Evolutionary conservation across 2,797 vertebrate species (phyloP).

Genomic region (Huso huso): DNA sequence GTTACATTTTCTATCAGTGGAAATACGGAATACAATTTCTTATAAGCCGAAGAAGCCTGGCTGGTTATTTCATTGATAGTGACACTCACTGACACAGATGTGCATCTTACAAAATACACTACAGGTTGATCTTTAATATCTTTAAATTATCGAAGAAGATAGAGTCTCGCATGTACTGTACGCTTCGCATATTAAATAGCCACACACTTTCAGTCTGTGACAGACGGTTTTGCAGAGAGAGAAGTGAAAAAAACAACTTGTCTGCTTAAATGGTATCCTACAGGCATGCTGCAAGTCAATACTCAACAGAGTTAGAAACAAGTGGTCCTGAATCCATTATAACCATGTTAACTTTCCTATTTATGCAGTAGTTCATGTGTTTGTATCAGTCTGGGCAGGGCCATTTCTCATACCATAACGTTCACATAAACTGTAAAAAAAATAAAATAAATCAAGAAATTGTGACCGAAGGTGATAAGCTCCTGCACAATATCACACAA

Average conservation of each 20-base stretch:
- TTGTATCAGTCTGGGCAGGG: not conserved
- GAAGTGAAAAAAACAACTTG: not conserved
- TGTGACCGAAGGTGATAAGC: no score
- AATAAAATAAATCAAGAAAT: no score
- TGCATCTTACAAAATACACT: not conserved
- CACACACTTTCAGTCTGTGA: not conserved
- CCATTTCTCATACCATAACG: no score
- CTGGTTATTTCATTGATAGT: not conserved
- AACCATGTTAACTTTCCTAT: not conserved
- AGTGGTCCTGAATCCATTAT: not conserved
- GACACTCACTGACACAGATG: not conserved
- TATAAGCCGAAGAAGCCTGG: not conserved
- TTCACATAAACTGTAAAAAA: no score
- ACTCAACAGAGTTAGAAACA: not conserved
- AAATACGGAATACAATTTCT: not conserved
- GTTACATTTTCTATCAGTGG: not conserved
- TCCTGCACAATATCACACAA: no score
- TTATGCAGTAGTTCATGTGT: not conserved
- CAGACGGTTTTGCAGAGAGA: not conserved
- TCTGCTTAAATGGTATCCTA: not conserved
- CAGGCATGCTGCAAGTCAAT: not conserved
- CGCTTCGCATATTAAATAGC: not conserved
- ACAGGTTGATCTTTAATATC: constrained; percentile 1
- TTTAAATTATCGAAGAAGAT: not conserved
- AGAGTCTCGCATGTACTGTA: not conserved